Base-by-base conservation (phyloP, 2,797 vertebrate species). In the Myotis daubentonii region DNA sequence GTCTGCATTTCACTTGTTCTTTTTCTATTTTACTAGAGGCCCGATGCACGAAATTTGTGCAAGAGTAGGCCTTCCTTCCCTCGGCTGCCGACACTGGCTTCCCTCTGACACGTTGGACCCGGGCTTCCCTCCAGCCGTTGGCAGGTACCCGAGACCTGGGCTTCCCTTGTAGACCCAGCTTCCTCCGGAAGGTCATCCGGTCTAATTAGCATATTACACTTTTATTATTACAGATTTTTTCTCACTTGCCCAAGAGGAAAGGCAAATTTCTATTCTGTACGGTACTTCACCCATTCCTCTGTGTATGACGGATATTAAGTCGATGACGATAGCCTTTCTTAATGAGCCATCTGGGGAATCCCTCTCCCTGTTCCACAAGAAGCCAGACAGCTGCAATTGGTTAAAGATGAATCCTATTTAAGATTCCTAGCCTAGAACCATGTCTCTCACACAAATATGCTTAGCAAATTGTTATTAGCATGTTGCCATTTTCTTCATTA, bases 401-500 rank as follows among this genome's bases (percentile, higher is more conserved):
- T 47, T 47, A 78, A 30, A 87, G 10, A 11, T 41, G 28, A 75
- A 74, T 79, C 17, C 36, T 70, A 17, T 79, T 68, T 79, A 57
- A 65, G 19, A 12, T 74, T 79, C 51, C 20, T 72, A 55, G 41
- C 30, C 81, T 51, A 72, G 28, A 89, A 62, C 33, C 82, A 79
- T 33, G 15, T 12, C 25, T 87, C 41, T 90, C 44, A 87, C 17
- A 75, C n/a, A 75, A 80, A 30, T 38, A 36, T 49, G 38, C 72
- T 80, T 33, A 71, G 55, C 19, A 79, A 49, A 38, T 57, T 81
- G 66, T 74, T 82, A 41, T 28, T 65, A 60, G 13, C 12, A 5
- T 55, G 17, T 70, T 94, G 5, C 15, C 49, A 12, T 71, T 93
- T 94, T 92, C 55, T 87, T 78, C 47, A 79, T 76, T 75, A 49